phyloP scores from a whole-genome alignment of 2,113 vertebrate genomes.

The Herpetotheres cachinnans region DNA sequence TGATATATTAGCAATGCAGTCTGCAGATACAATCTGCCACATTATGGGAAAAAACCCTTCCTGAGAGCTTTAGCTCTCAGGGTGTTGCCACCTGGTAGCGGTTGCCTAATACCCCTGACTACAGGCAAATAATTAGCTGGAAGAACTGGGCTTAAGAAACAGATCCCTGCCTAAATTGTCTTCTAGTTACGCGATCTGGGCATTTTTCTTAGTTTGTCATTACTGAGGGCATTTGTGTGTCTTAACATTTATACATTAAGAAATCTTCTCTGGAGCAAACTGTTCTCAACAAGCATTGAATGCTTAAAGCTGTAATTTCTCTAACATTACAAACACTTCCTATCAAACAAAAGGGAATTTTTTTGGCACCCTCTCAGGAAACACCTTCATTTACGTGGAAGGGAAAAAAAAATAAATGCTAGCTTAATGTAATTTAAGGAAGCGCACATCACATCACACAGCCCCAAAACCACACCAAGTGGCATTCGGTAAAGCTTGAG shows the following conservation, averaged over 20 bases:
- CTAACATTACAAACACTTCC: constrained; percentile 16
- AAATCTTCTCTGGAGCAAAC: not conserved
- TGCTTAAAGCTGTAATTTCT: not conserved
- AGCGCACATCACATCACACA: not conserved
- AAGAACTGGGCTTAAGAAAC: not conserved
- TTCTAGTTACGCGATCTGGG: fast-evolving
- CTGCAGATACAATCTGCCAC: not conserved
- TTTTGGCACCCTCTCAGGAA: constrained; percentile 21
- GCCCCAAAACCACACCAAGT: not conserved
- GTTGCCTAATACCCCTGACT: not conserved
- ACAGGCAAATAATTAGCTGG: not conserved
- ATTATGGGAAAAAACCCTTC: not conserved
- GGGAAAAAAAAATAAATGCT: not conserved
- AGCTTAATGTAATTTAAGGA: not conserved
- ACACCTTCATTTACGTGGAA: not conserved
- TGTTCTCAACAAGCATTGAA: not conserved
- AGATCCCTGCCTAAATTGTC: not conserved
- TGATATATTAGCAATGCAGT: not conserved
- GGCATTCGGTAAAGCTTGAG: not conserved
- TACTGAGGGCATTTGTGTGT: not conserved
- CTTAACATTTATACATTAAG: not conserved
- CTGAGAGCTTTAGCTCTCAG: not conserved
- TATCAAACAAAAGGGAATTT: not conserved
- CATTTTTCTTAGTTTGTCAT: not conserved
- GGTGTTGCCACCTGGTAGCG: not conserved